Evolutionary conservation across 2,113 vertebrate genomes (phyloP).

Genomic region (Myiozetetes cayanensis): DNA sequence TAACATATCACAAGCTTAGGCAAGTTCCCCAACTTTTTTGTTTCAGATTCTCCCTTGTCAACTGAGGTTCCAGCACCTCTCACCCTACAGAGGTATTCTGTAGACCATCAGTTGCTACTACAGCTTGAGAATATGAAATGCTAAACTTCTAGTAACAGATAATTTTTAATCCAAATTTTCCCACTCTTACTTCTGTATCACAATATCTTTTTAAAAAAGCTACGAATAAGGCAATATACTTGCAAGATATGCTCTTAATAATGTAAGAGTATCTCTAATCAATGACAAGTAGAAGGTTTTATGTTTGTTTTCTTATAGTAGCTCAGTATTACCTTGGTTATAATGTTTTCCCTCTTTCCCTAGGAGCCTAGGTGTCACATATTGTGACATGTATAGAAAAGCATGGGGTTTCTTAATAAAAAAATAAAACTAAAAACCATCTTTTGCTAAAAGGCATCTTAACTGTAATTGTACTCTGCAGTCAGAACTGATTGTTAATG

Average conservation of each 20-base stretch:
- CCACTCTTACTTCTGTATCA: not conserved
- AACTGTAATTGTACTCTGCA: conserved; percentile 55
- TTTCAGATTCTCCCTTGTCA: not conserved
- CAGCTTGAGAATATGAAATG: not conserved
- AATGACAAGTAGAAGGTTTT: not conserved
- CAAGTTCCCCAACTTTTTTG: not conserved
- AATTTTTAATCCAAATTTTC: not conserved
- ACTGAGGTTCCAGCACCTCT: not conserved
- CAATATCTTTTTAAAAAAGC: not conserved
- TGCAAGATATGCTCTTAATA: not conserved
- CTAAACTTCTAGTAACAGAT: not conserved
- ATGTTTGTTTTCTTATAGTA: not conserved
- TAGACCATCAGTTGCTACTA: not conserved
- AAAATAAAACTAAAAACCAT: not conserved
- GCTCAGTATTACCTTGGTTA: not conserved
- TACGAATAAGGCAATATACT: not conserved
- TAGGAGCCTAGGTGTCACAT: not conserved
- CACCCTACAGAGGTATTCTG: not conserved
- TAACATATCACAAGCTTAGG: not conserved
- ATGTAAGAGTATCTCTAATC: not conserved
- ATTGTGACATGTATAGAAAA: not conserved
- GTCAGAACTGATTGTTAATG: conserved; percentile 64
- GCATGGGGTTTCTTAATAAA: not conserved
- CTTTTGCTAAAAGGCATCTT: conserved; percentile 15
- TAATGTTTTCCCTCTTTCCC: not conserved